Percentiles rank a stretch among this genome's conserved stretches.
phyloP scores from a whole-genome alignment of 2,888 invertebrate species.

The Drosophila borborema region DNA sequence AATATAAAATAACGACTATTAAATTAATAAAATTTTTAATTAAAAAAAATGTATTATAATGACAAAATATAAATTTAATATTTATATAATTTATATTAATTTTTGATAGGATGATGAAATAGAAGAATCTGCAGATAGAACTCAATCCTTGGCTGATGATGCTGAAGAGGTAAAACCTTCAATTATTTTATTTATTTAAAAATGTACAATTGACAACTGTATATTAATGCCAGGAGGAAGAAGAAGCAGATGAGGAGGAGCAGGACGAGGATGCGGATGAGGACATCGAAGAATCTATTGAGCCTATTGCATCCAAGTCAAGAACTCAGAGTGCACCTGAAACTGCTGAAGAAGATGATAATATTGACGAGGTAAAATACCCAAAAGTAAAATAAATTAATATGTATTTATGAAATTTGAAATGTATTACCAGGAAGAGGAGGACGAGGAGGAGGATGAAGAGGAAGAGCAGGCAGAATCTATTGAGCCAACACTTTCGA shows the following conservation, averaged over 20 bases:
- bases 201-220: background rate
- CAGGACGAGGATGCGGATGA: conserved; percentile 53
- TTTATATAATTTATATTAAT: background rate
- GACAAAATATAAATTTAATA: background rate
- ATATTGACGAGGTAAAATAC: conserved; percentile 39
- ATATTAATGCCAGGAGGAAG: conserved; percentile 10
- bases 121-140: conserved; percentile 53
- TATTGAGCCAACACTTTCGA: conserved; percentile 48
- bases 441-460: conserved; percentile 37
- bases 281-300: conserved; percentile 78
- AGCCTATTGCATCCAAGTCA: conserved; percentile 44
- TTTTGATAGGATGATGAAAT: conserved; percentile 29
- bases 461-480: conserved; percentile 77
- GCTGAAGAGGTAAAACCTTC: conserved; percentile 30
- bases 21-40: no score
- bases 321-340: conserved; percentile 46
- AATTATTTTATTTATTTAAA: no score
- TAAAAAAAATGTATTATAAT: no score
- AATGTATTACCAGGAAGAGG: background rate
- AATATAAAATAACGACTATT: no score
- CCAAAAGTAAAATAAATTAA: no score
- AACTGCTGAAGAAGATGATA: conserved; percentile 47
- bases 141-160: conserved; percentile 53
- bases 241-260: conserved; percentile 35
- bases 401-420: background rate